phyloP scores from a whole-genome alignment of 2,888 invertebrate genomes.

The Pandemis corylana region DNA sequence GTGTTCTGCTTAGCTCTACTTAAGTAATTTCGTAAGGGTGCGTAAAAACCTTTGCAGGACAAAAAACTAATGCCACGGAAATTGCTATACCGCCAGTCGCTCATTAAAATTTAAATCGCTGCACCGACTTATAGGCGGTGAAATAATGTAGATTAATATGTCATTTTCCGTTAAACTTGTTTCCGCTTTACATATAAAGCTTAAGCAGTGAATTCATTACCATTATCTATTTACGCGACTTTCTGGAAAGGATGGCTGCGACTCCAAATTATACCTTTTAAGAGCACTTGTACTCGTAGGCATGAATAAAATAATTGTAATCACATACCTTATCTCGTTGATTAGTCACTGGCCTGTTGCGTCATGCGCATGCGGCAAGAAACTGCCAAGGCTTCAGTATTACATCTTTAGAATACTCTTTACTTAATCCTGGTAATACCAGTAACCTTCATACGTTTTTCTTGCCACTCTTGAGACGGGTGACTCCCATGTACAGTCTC shows the following conservation, averaged over 20 bases:
- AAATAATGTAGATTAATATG: too few relatives aligned
- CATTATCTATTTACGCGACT: not conserved
- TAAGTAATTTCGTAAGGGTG: too few relatives aligned
- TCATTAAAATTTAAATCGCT: too few relatives aligned
- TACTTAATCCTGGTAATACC: not conserved
- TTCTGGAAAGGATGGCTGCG: not conserved
- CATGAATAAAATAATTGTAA: constrained; percentile 75
- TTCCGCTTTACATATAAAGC: not conserved
- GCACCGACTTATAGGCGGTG: too few relatives aligned
- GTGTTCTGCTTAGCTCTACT: too few relatives aligned
- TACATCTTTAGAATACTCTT: constrained; percentile 4
- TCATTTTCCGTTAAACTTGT: not conserved
- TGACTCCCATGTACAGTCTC: too few relatives aligned
- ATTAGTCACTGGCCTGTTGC: constrained; percentile 75
- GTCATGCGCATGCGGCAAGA: constrained; percentile 61
- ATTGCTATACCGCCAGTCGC: too few relatives aligned
- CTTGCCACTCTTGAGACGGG: too few relatives aligned
- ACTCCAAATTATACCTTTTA: constrained; percentile 49
- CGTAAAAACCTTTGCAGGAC: too few relatives aligned
- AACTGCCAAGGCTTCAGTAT: constrained; percentile 12
- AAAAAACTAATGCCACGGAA: too few relatives aligned
- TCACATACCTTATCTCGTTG: constrained; percentile 78
- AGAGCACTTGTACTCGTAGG: constrained; percentile 50
- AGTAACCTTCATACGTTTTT: not conserved
- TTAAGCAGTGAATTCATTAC: not conserved